These are phyloP conservation scores for Brenthis ino DNA, from an alignment of 2,888 invertebrate genomes.

Conservation along the genomic window DNA sequence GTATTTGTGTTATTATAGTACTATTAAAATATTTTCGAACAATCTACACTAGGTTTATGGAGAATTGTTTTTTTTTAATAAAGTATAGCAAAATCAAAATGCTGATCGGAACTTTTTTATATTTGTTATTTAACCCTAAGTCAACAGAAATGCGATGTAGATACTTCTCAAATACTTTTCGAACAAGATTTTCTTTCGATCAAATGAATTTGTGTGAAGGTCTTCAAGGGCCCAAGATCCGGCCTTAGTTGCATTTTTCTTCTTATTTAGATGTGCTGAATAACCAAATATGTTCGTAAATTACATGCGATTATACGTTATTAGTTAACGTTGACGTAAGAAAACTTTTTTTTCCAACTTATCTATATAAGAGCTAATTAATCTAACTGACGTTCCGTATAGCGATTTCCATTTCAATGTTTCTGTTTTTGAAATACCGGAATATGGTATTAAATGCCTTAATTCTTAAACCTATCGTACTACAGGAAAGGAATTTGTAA, in stretches of 20 bases:
- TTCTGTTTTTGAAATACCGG: conserved; percentile 5
- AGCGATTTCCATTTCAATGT: conserved; percentile 2
- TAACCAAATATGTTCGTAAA: conserved; percentile 29
- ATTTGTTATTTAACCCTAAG: too few relatives aligned
- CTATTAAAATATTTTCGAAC: too few relatives aligned
- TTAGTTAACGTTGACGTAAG: conserved; percentile 37
- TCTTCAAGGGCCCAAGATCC: conserved; percentile 34
- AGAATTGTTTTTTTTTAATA: too few relatives aligned
- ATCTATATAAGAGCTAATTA: conserved; percentile 18
- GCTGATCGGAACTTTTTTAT: too few relatives aligned
- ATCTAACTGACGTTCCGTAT: conserved; percentile 17
- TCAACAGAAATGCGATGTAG: not conserved
- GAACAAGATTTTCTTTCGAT: conserved; percentile 32
- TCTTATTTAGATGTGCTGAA: conserved; percentile 22
- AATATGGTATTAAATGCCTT: conserved; percentile 9
- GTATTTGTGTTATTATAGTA: too few relatives aligned
- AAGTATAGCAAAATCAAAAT: too few relatives aligned
- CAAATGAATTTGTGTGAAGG: conserved; percentile 36
- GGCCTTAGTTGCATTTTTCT: conserved; percentile 30
- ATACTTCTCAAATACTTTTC: conserved; percentile 12
- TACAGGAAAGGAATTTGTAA: conserved; percentile 11
- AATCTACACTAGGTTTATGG: too few relatives aligned
- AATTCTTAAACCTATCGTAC: not conserved
- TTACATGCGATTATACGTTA: conserved; percentile 15
- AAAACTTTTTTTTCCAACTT: conserved; percentile 13